Base-by-base conservation (phyloP, 1,140 invertebrate genomes). In the Eumaeus atala region DNA sequence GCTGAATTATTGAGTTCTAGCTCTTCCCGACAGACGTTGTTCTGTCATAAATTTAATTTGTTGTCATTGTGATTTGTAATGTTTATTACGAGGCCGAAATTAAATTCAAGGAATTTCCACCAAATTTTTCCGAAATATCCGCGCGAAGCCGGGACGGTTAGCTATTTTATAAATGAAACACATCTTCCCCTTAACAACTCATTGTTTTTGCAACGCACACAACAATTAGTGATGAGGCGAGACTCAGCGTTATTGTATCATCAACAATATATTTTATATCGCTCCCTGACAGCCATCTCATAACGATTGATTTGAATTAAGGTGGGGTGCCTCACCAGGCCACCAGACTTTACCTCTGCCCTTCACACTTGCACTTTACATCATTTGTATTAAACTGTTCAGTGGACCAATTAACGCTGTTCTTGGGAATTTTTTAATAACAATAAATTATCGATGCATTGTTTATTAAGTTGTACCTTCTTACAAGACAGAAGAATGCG, bases 241-340 rank as follows among this genome's bases (percentile, higher is more conserved):
- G 56, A 49, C 28, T 61, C 60, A 64, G 44, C 60, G 63, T 68
- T 66, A 68, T 51, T 54, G 59, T 56, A 54, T 51, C 59, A 69
- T 54, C 64, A 67, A 67, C 54, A 67, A 59, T 66, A 63, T 58
- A 60, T 42, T 72, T 72, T 72, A 72, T 67, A 60, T 50, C 44
- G 35, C 44, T 48, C 57, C 44, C 59, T 66, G 70, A 70, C 70
- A 66, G 70, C 64, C 62, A 73, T 73, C 62, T 66, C 67, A 65
- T 67, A 65, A 62, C 44, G 40, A 42, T 34, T 44, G 59, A 48
- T 64, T 55, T 59, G 40, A 44, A 44, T 44, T 16, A 16, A 44
- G 16, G 16, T n/a, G n/a, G n/a, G n/a, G n/a, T n/a, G n/a, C n/a
- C n/a, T n/a, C n/a, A n/a, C n/a, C n/a, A n/a, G n/a, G n/a, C n/a